Evolutionary conservation across 1,140 invertebrate species (phyloP).

Genomic region (Orussus abietinus): DNA sequence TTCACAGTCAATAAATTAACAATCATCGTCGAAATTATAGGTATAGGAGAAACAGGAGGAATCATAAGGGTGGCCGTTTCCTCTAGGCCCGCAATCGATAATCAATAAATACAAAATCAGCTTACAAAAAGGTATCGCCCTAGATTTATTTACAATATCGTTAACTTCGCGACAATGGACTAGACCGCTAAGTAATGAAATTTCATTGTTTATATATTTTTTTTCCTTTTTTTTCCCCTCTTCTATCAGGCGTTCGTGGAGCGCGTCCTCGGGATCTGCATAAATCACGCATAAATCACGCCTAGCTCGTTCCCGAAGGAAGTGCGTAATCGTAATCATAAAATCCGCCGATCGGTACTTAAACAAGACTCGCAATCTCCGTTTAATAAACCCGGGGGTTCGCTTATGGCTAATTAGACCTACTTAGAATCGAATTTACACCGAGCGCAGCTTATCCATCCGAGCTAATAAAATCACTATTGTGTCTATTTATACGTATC

Average conservation of each 20-base stretch:
- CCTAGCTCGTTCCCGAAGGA: no score
- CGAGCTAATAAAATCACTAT: slow-evolving; percentile 49
- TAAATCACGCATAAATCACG: no score
- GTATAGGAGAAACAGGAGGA: neutral
- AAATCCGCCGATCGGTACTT: no score
- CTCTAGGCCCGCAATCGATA: slow-evolving; percentile 39
- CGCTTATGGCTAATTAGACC: slow-evolving; percentile 5
- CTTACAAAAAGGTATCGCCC: slow-evolving; percentile 36
- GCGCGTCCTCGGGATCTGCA: no score
- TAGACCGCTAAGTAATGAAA: slow-evolving; percentile 26
- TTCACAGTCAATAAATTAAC: slow-evolving; percentile 54
- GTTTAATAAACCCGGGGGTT: slow-evolving; percentile 11
- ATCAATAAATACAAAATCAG: slow-evolving; percentile 50
- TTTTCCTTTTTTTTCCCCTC: slow-evolving; percentile 1
- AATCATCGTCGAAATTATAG: slow-evolving; percentile 34
- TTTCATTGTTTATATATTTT: no score
- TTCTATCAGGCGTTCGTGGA: no score
- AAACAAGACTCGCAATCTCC: slow-evolving; percentile 14
- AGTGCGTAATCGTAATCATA: slow-evolving; percentile 7
- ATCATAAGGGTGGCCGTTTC: slow-evolving; percentile 2
- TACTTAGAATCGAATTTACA: slow-evolving; percentile 35
- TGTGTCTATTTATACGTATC: slow-evolving; percentile 41
- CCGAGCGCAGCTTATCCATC: slow-evolving; percentile 31
- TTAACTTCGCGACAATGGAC: slow-evolving; percentile 30
- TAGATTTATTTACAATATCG: no score